Percentiles rank a stretch among this genome's conserved stretches.
Conservation (phyloP, 2,113 vertebrate species). For the Alligator mississippiensis region DNA sequence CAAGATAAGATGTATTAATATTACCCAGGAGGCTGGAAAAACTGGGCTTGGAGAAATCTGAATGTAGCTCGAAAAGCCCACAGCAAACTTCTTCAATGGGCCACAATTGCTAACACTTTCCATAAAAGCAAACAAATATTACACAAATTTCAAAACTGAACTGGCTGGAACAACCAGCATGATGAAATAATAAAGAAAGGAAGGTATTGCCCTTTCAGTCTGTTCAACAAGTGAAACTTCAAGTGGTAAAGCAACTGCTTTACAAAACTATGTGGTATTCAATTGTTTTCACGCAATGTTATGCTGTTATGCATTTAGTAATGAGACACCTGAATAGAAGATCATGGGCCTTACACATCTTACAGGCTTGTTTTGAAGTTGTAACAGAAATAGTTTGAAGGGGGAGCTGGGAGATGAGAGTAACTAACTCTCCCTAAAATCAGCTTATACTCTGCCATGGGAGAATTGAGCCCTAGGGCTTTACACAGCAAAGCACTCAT, state of each 20-base stretch:
- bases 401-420: accelerated
- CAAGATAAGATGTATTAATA: background rate
- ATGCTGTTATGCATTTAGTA: too few species aligned
- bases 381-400: background rate
- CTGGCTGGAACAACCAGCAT: background rate
- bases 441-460: background rate
- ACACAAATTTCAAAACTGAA: accelerated
- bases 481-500: background rate
- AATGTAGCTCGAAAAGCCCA: background rate
- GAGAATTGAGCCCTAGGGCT: background rate
- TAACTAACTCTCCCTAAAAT: background rate
- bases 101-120: background rate
- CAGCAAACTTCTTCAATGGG: background rate
- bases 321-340: background rate
- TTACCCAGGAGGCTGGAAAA: background rate
- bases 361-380: background rate
- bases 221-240: background rate
- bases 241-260: too few species aligned
- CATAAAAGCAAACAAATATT: background rate
- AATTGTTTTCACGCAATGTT: too few species aligned
- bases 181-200: background rate
- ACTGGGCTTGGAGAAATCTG: background rate
- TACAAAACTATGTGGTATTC: too few species aligned
- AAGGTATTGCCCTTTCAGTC: background rate
- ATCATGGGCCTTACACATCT: background rate